Evolutionary conservation across 2,113 vertebrate species (phyloP).

Genomic region (Chiloscyllium plagiosum): DNA sequence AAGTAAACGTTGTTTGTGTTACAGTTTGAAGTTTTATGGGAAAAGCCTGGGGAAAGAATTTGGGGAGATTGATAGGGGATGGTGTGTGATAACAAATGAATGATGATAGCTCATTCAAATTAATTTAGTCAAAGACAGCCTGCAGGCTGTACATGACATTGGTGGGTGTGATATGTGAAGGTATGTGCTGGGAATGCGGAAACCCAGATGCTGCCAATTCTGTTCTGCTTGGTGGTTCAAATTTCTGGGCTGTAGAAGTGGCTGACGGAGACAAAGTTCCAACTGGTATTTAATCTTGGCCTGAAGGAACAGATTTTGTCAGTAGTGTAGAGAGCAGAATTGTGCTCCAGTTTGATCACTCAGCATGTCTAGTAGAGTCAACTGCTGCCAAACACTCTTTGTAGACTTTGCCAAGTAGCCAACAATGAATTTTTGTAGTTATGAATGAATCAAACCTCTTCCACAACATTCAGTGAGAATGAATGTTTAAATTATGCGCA

Average conservation of each 20-base stretch:
- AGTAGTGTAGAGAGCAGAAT: neutral
- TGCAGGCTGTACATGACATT: neutral
- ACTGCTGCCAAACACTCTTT: neutral
- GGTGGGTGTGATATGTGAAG: neutral
- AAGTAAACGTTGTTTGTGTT: neutral
- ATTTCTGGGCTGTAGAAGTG: neutral
- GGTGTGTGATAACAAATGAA: neutral
- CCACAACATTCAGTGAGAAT: neutral
- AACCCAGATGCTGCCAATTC: neutral
- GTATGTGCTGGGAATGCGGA: neutral
- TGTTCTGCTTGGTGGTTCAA: neutral
- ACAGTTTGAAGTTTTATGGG: neutral
- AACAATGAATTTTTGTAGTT: neutral
- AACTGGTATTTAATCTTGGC: neutral
- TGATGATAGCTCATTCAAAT: neutral
- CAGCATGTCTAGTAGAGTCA: neutral
- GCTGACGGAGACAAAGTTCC: neutral
- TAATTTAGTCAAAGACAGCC: neutral
- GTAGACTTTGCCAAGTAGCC: neutral
- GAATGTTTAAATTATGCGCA: neutral
- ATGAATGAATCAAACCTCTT: neutral
- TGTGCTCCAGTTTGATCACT: neutral
- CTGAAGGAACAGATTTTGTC: neutral
- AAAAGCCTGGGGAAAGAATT: neutral
- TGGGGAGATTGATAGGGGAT: neutral